Percentiles rank a stretch among this genome's conserved stretches.
These are phyloP conservation scores for Teleopsis dalmanni DNA, from an alignment of 1,140 invertebrate genomes.

Conservation along the genomic window DNA sequence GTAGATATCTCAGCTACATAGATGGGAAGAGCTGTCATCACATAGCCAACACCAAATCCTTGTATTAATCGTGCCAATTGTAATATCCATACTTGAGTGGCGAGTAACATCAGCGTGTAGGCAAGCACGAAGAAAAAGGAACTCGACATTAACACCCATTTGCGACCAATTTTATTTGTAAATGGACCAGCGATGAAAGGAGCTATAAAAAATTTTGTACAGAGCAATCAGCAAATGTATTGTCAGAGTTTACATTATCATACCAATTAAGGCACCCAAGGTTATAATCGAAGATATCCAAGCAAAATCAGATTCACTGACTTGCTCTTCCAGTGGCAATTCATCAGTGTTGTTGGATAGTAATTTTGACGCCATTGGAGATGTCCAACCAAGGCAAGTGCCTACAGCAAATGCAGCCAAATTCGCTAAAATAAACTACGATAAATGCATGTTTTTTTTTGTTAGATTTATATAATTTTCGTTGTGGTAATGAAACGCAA, in stretches of 20 bases:
- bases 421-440: conserved; percentile 52
- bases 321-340: conserved; percentile 46
- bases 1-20: conserved; percentile 84
- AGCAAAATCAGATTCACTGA: conserved; percentile 50
- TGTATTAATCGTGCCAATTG: conserved; percentile 58
- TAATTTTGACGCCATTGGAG: conserved; percentile 58
- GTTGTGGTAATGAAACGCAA: no score
- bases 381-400: conserved; percentile 66
- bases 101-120: conserved; percentile 59
- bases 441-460: background rate
- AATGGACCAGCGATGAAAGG: conserved; percentile 55
- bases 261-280: conserved; percentile 68
- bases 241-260: conserved; percentile 17
- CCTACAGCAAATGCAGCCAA: conserved; percentile 58
- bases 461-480: no score
- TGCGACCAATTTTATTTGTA: conserved; percentile 67
- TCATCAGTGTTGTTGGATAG: conserved; percentile 38
- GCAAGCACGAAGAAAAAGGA: conserved; percentile 61
- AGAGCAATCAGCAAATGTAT: conserved; percentile 4
- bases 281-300: conserved; percentile 80
- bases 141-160: conserved; percentile 58
- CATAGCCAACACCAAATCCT: conserved; percentile 64
- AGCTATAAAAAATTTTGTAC: no score
- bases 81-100: conserved; percentile 47
- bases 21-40: conserved; percentile 73